Percentiles rank a stretch among this genome's conserved stretches.
Conservation (phyloP, 2,888 invertebrate genomes). For the Lagria hirta region DNA sequence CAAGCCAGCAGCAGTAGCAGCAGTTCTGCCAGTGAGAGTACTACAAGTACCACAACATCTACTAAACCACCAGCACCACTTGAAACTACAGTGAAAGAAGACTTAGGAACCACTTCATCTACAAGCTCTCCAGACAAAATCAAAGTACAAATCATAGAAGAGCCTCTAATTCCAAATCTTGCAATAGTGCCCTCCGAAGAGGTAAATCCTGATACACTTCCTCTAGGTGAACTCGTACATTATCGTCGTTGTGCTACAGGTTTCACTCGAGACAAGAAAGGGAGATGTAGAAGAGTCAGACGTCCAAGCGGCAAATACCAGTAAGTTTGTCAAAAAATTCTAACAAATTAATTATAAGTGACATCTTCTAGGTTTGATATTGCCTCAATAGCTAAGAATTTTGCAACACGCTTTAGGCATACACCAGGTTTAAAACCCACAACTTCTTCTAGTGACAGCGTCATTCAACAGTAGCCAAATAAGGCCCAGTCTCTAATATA, state of each 20-base stretch:
- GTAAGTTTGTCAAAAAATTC: slow-evolving; percentile 34
- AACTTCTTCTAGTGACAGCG: too few relatives aligned
- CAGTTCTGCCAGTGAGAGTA: slow-evolving; percentile 14
- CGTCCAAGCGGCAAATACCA: slow-evolving; percentile 39
- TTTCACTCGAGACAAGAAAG: slow-evolving; percentile 48
- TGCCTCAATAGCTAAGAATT: slow-evolving; percentile 44
- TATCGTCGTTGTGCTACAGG: slow-evolving; percentile 46
- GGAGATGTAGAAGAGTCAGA: slow-evolving; percentile 49
- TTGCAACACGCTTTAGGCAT: slow-evolving; percentile 45
- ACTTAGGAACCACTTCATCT: slow-evolving; percentile 4
- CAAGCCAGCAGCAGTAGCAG: slow-evolving; percentile 17
- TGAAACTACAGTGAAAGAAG: slow-evolving; percentile 4
- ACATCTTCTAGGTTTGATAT: slow-evolving; percentile 45
- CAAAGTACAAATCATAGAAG: slow-evolving; percentile 39
- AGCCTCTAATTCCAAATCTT: slow-evolving; percentile 27
- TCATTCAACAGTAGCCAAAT: too few relatives aligned
- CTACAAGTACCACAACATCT: slow-evolving; percentile 3
- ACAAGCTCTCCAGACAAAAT: slow-evolving; percentile 38
- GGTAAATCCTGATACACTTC: slow-evolving; percentile 11
- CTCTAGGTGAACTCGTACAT: slow-evolving; percentile 40
- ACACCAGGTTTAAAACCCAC: too few relatives aligned
- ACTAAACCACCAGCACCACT: slow-evolving; percentile 1
- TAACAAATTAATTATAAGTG: too few relatives aligned
- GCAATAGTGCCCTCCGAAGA: slow-evolving; percentile 22
- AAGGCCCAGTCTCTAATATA: too few relatives aligned